phyloP scores from a whole-genome alignment of 2,797 vertebrate species.

The Lithobates pipiens region DNA sequence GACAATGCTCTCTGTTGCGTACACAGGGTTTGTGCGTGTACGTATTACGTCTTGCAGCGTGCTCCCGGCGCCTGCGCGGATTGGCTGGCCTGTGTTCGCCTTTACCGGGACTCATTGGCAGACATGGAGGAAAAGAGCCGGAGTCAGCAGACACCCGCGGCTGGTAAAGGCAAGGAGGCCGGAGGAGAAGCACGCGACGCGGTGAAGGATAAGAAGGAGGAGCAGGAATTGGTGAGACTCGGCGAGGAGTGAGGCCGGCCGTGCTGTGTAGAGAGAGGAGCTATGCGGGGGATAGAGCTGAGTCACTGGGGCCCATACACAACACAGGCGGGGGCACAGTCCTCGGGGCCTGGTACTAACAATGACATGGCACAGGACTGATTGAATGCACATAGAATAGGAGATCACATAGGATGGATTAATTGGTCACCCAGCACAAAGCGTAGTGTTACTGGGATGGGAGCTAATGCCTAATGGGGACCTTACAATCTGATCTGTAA shows the following conservation, averaged over 20 bases:
- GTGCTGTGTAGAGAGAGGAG: conserved; percentile 3
- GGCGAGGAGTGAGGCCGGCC: not conserved
- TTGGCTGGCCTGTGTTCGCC: not conserved
- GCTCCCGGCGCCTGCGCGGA: not conserved
- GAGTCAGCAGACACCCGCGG: conserved; percentile 28
- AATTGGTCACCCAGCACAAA: no score
- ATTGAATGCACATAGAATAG: not conserved
- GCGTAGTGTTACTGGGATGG: no score
- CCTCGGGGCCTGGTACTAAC: not conserved
- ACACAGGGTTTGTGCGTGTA: not conserved
- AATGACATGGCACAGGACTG: not conserved
- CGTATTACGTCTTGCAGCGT: conserved; percentile 14
- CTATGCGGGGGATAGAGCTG: conserved; percentile 72
- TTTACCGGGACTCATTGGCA: not conserved
- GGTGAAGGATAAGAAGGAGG: conserved; percentile 64
- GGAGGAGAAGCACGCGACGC: conserved; percentile 17
- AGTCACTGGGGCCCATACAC: conserved; percentile 71
- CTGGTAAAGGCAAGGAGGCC: conserved; percentile 49
- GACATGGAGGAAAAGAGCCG: conserved; percentile 57
- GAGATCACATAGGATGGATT: no score
- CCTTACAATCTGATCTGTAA: no score
- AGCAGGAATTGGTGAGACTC: conserved; percentile 79
- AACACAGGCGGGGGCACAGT: not conserved
- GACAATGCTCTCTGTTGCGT: not conserved
- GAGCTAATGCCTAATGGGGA: no score